Conservation (phyloP, 1,140 invertebrate species). For the Chlorops oryzae region DNA sequence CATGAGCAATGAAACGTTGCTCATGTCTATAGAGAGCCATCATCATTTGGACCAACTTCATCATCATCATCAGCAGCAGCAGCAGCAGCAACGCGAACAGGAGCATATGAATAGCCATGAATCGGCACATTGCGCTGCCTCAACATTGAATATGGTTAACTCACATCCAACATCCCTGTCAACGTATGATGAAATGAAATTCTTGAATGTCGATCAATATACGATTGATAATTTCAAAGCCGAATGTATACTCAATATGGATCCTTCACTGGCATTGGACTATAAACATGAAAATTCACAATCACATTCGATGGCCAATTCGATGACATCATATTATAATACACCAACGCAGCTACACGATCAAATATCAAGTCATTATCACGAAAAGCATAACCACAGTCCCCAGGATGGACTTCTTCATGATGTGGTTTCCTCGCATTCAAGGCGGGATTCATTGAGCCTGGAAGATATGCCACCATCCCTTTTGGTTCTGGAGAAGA, state of each 20-base stretch:
- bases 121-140: not conserved
- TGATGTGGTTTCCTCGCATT: too few species aligned
- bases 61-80: not conserved
- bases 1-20: conserved; percentile 15
- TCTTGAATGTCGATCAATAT: conserved; percentile 44
- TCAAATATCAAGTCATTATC: not conserved
- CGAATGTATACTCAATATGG: conserved; percentile 44
- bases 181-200: conserved; percentile 47
- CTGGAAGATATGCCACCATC: conserved; percentile 16
- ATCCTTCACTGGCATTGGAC: conserved; percentile 28
- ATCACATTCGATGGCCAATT: conserved; percentile 12
- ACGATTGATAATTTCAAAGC: conserved; percentile 46
- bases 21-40: conserved; percentile 16
- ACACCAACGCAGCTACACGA: not conserved
- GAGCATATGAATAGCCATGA: conserved; percentile 8
- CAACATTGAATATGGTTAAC: not conserved
- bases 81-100: not conserved
- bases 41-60: conserved; percentile 19
- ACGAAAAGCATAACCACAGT: not conserved
- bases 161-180: conserved; percentile 26
- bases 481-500: conserved; percentile 11
- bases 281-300: conserved; percentile 3
- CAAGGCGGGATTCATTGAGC: conserved; percentile 1
- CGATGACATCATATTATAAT: not conserved
- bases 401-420: not conserved